Percentiles rank a stretch among this genome's conserved stretches.
These are phyloP conservation scores for Tachuris rubrigastra DNA, from an alignment of 2,113 vertebrate genomes.

Conservation along the genomic window DNA sequence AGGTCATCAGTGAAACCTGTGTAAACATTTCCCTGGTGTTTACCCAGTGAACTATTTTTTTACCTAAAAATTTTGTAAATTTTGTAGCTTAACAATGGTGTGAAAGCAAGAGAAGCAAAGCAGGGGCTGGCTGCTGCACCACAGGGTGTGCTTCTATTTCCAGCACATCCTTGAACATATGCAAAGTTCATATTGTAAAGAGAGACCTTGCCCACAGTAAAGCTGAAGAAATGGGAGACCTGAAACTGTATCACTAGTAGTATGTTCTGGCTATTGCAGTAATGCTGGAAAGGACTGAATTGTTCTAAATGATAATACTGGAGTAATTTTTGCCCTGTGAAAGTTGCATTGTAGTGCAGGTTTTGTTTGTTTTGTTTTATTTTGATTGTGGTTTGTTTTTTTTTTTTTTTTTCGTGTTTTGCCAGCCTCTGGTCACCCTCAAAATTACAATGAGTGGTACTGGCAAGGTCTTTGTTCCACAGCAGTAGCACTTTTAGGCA, in stretches of 20 bases:
- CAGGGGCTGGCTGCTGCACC: background rate
- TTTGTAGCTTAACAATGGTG: background rate
- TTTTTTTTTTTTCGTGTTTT: background rate
- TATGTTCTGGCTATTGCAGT: background rate
- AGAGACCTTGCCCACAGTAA: fast-evolving
- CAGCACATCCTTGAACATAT: background rate
- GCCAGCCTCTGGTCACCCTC: background rate
- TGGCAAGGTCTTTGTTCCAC: background rate
- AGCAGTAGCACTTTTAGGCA: background rate
- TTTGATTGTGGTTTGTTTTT: background rate
- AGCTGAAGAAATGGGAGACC: background rate
- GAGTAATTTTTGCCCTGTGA: background rate
- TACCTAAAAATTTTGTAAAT: background rate
- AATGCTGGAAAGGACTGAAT: background rate
- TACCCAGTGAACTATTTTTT: background rate
- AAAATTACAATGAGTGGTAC: background rate
- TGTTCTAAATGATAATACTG: background rate
- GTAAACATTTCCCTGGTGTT: background rate
- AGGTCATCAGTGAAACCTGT: background rate
- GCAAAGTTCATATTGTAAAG: background rate
- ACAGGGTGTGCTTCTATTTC: background rate
- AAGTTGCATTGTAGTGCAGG: fast-evolving
- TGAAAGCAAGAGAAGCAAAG: background rate
- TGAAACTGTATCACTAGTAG: background rate
- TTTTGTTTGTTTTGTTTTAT: background rate